Base-by-base conservation (phyloP, 2,888 invertebrate genomes). In the Antitype chi region DNA sequence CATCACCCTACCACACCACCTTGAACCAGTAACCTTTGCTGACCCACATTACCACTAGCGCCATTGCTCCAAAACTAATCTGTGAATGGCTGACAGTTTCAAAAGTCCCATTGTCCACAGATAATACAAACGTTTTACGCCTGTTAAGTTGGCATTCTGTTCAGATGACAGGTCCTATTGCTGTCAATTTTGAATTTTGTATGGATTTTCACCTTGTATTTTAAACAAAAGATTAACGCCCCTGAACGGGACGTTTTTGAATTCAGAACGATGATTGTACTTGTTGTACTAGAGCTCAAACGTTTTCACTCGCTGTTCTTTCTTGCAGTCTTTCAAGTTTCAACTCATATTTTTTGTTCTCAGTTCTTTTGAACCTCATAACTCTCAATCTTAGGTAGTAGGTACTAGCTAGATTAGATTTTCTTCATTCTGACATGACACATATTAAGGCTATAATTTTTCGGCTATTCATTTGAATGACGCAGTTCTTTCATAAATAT, bases 21-120 rank as follows among this genome's bases (percentile, higher is more conserved):
- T 88, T 88, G 88, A 88, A 86, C 88, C 47, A 76, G 28, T 89
- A 80, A 89, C 88, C 88, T 88, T 85, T 88, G 28, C 7, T 70
- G 88, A 75, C 88, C 88, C 74, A 88, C 71, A 77, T 89, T 69
- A 38, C 23, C 25, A 64, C 84, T 76, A 78, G 70, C 81, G 62
- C 85, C 77, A 76, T 67, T 76, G 73, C 69, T 70, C 72, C 75
- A 78, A 79, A 89, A 81, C 86, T 67, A 89, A 89, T 82, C 70
- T 64, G 15, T 80, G 80, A 81, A 84, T 84, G 38, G 32, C 20
- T 62, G 81, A 84, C 82, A 82, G 79, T 78, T 82, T 80, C 66
- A 77, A 77, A 87, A 84, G 53, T 75, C 23, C 78, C 62, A 83
- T 88, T 88, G 88, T 86, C 63, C 71, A 84, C 38, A 73, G 82